Evolutionary conservation across 2,888 invertebrate species (phyloP).

Genomic region (Orthonychiurus folsomi): DNA sequence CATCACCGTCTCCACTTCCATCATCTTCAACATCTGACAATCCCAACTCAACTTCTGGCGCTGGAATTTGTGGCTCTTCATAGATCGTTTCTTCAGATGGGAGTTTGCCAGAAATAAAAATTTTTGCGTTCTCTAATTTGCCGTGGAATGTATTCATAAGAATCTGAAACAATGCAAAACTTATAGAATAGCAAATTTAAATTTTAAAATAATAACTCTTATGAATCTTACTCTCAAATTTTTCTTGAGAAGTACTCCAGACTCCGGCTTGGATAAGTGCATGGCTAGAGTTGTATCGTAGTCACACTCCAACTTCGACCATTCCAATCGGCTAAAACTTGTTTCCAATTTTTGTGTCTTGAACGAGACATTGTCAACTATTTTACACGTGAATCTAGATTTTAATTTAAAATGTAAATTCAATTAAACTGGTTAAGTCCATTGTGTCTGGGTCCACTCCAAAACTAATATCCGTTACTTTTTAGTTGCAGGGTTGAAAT

Average conservation of each 20-base stretch:
- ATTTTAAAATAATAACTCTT: neutral
- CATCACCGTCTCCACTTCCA: conserved; percentile 13
- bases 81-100: conserved; percentile 56
- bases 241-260: conserved; percentile 33
- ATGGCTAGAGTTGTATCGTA: conserved; percentile 35
- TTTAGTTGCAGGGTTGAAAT: conserved; percentile 48
- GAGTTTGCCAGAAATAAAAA: conserved; percentile 64
- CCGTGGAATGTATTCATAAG: conserved; percentile 34
- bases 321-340: conserved; percentile 20
- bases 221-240: conserved; percentile 21
- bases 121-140: conserved; percentile 47
- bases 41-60: neutral
- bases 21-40: conserved; percentile 6
- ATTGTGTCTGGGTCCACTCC: neutral
- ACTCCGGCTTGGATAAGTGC: conserved; percentile 31
- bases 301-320: conserved; percentile 35
- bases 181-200: neutral
- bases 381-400: conserved; percentile 17
- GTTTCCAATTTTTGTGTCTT: conserved; percentile 23
- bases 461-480: conserved; percentile 44
- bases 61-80: conserved; percentile 45
- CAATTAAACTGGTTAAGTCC: neutral
- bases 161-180: conserved; percentile 13
- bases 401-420: neutral
- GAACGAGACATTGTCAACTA: conserved; percentile 6